Base-by-base conservation (phyloP, 2,113 vertebrate genomes). In the Laticauda colubrina region DNA sequence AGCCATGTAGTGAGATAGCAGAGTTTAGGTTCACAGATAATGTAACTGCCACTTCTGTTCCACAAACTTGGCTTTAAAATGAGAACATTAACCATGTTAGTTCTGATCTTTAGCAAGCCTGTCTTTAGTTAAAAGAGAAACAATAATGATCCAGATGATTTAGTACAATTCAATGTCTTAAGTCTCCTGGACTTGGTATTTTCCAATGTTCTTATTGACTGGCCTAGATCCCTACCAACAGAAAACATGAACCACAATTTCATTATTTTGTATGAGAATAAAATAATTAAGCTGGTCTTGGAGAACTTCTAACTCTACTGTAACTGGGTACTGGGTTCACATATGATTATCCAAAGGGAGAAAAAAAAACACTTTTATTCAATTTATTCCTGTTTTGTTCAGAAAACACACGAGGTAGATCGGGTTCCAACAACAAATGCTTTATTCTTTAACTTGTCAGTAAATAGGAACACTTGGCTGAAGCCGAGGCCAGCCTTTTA, bases 11-110 rank as follows among this genome's bases (percentile, higher is more conserved):
- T 1, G 55, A 51, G 34, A 91, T 69, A 0, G 0, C 29, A 94
- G 89, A 12, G 89, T 89, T 94, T 53, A 53, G 64, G 6, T 1
- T 53, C 45, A 56, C 43, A 2, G 0, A 18, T 29, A 29, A 3
- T 0, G 0, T 4, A 29, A 23, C 2, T 3, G 3, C 15, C 56
- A 54, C 5, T 24, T 14, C 0, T 0, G 48, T 18, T 29, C 7
- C 20, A 45, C 23, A 51, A 51, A 3, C 11, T 91, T 45, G 75
- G 24, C 18, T 4, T 1, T 12, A 24, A 5, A 48, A 53, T 39
- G 11, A 91, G 6, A 39, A 0, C 1, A 21, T 89, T 21, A 29
- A 8, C 34, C 57, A 89, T 51, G 21, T 48, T 24, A n/a, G 51
- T 56, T 54, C n/a, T 39, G 55, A 23, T 34, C 45, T 3, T 81